A percentile compares a stretch with the other conserved stretches of the same genome.
These are phyloP conservation scores for Danio choprae DNA, from an alignment of 2,797 vertebrate species.

Conservation along the genomic window DNA sequence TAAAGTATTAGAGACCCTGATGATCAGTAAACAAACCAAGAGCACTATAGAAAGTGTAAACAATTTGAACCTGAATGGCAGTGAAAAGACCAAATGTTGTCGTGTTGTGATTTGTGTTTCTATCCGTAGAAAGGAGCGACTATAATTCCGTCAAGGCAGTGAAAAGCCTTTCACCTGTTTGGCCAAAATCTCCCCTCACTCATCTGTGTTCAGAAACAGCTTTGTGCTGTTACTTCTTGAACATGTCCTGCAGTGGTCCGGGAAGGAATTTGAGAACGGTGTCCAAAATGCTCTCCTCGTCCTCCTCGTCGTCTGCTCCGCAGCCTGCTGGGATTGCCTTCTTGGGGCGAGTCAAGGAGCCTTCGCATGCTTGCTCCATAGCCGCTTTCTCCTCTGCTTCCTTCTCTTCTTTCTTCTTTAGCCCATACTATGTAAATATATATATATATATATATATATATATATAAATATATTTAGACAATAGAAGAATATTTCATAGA, in stretches of 20 bases:
- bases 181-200: conserved; percentile 59
- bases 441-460: neutral
- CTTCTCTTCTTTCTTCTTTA: conserved; percentile 99
- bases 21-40: conserved; percentile 58
- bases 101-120: conserved; percentile 63
- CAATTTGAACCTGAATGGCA: conserved; percentile 67
- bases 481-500: neutral
- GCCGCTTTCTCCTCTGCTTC: conserved; percentile 98
- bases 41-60: conserved; percentile 54
- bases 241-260: conserved; percentile 97
- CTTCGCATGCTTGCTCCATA: conserved; percentile 96
- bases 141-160: conserved; percentile 76
- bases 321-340: conserved; percentile 96
- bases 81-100: conserved; percentile 60
- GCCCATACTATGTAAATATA: conserved; percentile 84
- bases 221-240: conserved; percentile 90
- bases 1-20: conserved; percentile 46
- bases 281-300: conserved; percentile 98
- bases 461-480: neutral
- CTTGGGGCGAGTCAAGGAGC: conserved; percentile 95
- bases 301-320: conserved; percentile 94
- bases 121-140: conserved; percentile 72
- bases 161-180: conserved; percentile 76
- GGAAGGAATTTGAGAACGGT: conserved; percentile 99
- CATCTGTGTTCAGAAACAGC: conserved; percentile 52